Percentiles rank a stretch among this genome's conserved stretches.
These are phyloP conservation scores for Coreius guichenoti DNA, from an alignment of 2,797 vertebrate species.

Conservation along the genomic window DNA sequence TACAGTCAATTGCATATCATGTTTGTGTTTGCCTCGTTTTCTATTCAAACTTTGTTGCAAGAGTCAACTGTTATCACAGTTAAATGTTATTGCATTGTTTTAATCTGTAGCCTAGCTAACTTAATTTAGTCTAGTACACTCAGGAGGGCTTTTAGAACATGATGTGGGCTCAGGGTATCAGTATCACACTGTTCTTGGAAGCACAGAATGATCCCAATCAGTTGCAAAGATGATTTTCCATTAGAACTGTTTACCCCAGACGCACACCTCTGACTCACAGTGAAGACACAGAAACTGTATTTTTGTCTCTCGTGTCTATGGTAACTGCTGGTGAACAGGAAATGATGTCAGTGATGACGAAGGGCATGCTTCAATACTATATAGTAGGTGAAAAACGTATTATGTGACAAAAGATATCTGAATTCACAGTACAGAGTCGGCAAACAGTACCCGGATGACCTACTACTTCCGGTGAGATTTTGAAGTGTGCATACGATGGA, in stretches of 20 bases:
- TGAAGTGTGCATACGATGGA: too few species aligned
- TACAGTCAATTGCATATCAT: not conserved
- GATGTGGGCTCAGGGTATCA: conserved; percentile 6
- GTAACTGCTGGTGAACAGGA: conserved; percentile 30
- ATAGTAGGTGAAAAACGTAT: not conserved
- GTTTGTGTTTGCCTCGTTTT: not conserved
- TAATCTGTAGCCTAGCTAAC: conserved; percentile 28
- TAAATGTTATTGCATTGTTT: conserved; percentile 11
- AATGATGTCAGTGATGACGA: not conserved
- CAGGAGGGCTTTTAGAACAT: conserved; percentile 22
- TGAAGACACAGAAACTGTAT: not conserved
- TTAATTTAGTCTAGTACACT: conserved; percentile 13
- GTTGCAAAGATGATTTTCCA: conserved; percentile 16
- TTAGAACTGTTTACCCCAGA: conserved; percentile 19
- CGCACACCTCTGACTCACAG: not conserved
- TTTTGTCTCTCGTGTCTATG: conserved; percentile 8
- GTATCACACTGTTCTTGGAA: conserved; percentile 2
- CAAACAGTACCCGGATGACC: too few species aligned
- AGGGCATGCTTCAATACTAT: not conserved
- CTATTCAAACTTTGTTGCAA: not conserved
- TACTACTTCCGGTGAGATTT: too few species aligned
- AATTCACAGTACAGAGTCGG: too few species aligned
- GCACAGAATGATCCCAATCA: conserved; percentile 9
- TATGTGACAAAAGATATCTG: too few species aligned
- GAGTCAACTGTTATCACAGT: conserved; percentile 5